Percentiles rank a stretch among this genome's conserved stretches.
phyloP scores from a whole-genome alignment of 2,888 invertebrate genomes.

The Caradrina kadenii region DNA sequence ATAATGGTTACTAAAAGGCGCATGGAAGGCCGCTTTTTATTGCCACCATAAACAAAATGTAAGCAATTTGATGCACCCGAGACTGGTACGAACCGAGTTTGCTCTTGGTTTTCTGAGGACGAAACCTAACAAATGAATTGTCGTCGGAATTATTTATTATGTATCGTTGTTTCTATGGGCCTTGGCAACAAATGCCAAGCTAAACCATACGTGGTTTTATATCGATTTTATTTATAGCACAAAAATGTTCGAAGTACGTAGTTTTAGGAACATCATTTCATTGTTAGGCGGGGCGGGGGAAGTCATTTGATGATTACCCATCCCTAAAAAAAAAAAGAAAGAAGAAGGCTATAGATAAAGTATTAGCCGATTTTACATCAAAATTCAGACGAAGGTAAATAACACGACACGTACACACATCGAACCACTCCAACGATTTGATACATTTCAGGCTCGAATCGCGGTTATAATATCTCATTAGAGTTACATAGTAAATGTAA shows the following conservation, averaged over 20 bases:
- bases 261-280: background rate
- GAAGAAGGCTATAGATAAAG: background rate
- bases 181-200: background rate
- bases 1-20: conserved; percentile 48
- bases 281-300: too few relatives aligned
- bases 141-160: conserved; percentile 41
- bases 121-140: conserved; percentile 18
- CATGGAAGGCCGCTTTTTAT: conserved; percentile 61
- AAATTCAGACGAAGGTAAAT: conserved; percentile 4
- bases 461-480: conserved; percentile 6
- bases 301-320: too few relatives aligned
- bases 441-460: conserved; percentile 28
- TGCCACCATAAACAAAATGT: conserved; percentile 64
- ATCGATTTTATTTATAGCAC: background rate
- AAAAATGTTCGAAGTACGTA: background rate
- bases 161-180: conserved; percentile 14
- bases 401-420: conserved; percentile 25
- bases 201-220: background rate
- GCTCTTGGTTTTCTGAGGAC: conserved; percentile 20
- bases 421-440: background rate
- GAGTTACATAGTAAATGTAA: too few relatives aligned
- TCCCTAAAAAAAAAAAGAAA: too few relatives aligned
- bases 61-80: conserved; percentile 58
- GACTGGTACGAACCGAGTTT: conserved; percentile 26
- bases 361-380: background rate